These are phyloP conservation scores for Rhipidura dahli DNA, from an alignment of 2,113 vertebrate genomes.

Conservation along the genomic window DNA sequence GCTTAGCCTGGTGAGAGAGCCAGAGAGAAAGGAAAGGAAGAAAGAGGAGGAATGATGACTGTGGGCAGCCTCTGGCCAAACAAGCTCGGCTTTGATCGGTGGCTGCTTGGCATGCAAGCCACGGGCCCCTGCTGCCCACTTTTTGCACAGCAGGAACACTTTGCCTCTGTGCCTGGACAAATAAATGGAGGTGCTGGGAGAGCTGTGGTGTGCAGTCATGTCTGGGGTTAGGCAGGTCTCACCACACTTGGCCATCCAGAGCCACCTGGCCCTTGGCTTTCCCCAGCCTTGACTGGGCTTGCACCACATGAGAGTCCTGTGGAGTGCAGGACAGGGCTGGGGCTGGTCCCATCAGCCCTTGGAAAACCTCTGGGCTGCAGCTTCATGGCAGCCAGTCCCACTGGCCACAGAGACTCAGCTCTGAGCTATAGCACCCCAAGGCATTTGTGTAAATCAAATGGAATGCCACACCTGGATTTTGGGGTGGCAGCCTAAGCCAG, in stretches of 20 bases:
- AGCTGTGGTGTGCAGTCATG: accelerated
- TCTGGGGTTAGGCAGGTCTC: not conserved
- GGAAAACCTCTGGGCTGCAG: not conserved
- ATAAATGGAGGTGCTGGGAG: not conserved
- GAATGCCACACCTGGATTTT: not conserved
- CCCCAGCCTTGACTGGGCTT: not conserved
- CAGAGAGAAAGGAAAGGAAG: not conserved
- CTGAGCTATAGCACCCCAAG: not conserved
- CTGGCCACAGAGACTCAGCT: not conserved
- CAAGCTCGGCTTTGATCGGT: not conserved
- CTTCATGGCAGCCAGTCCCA: not conserved
- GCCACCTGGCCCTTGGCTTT: not conserved
- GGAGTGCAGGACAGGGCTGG: not conserved
- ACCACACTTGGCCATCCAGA: accelerated
- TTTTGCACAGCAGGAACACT: not conserved
- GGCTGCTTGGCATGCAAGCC: conserved; percentile 9
- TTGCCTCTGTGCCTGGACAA: not conserved
- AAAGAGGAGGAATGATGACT: not conserved
- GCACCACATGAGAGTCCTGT: accelerated
- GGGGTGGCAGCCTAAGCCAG: not conserved
- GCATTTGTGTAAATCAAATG: not conserved
- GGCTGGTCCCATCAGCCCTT: not conserved
- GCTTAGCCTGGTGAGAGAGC: conserved; percentile 81
- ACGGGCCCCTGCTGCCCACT: not conserved
- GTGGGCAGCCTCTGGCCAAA: not conserved